Conservation (phyloP, 2,888 invertebrate genomes). For the Apamea monoglypha region DNA sequence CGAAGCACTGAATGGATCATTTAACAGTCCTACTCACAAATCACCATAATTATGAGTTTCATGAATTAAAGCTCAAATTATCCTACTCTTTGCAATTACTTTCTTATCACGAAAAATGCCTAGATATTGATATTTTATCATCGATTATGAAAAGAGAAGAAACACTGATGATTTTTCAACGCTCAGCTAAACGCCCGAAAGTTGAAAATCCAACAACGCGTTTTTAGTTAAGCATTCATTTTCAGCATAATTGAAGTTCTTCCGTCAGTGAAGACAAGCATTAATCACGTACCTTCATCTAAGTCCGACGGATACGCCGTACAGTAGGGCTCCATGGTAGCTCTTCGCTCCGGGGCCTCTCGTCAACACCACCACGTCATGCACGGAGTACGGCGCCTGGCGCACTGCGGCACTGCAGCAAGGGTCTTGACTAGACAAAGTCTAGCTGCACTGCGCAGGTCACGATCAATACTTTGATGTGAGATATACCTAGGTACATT, state of each 20-base stretch:
- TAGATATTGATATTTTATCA: background rate
- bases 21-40: background rate
- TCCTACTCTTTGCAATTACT: background rate
- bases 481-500: background rate
- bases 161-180: background rate
- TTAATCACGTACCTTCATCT: constrained; percentile 4
- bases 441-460: constrained; percentile 18
- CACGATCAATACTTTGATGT: constrained; percentile 13
- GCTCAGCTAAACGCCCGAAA: background rate
- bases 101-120: background rate
- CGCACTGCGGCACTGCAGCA: constrained; percentile 15
- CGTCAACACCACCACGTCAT: constrained; percentile 1
- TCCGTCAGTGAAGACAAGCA: background rate
- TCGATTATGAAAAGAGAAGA: background rate
- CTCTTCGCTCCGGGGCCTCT: background rate
- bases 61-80: background rate
- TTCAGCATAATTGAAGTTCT: background rate
- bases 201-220: background rate
- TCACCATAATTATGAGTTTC: background rate
- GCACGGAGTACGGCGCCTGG: background rate
- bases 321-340: background rate
- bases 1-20: background rate
- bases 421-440: constrained; percentile 13
- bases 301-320: constrained; percentile 15
- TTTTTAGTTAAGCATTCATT: background rate